Percentiles rank a stretch among this genome's conserved stretches.
phyloP scores from a whole-genome alignment of 1,140 invertebrate species.

The Piezodorus guildinii region DNA sequence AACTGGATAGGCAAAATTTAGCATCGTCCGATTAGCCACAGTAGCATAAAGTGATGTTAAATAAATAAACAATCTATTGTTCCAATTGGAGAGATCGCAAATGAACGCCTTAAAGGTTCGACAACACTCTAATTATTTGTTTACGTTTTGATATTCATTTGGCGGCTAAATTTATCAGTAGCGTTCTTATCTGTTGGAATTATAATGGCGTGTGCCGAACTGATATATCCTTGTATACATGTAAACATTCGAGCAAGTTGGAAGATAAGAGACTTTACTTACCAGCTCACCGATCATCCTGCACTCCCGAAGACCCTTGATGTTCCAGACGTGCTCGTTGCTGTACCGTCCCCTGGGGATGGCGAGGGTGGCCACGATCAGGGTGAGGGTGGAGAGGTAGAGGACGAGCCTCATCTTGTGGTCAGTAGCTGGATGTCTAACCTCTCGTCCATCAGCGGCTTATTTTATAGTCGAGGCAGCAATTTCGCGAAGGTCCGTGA shows the following conservation, averaged over 20 bases:
- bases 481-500: too few species aligned
- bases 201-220: background rate
- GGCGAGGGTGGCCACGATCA: conserved; percentile 17
- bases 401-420: conserved; percentile 8
- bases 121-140: too few species aligned
- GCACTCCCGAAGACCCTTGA: conserved; percentile 4
- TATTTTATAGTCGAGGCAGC: too few species aligned
- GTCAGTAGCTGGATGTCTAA: background rate
- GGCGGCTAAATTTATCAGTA: too few species aligned
- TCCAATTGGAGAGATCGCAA: too few species aligned
- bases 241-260: background rate
- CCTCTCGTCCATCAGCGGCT: background rate
- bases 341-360: conserved; percentile 7
- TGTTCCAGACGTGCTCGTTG: background rate
- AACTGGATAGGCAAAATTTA: too few species aligned
- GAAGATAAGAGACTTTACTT: background rate
- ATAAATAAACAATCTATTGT: too few species aligned
- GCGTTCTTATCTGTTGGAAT: too few species aligned
- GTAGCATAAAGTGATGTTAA: too few species aligned
- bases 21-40: too few species aligned
- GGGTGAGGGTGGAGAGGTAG: background rate
- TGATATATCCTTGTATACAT: background rate
- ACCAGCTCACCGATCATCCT: conserved; percentile 7
- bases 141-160: too few species aligned
- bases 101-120: too few species aligned